Evolutionary conservation across 1,140 invertebrate species (phyloP), one percentile per base, ranked within the genome.

Genomic region (Drosophila subpulchrella): DNA sequence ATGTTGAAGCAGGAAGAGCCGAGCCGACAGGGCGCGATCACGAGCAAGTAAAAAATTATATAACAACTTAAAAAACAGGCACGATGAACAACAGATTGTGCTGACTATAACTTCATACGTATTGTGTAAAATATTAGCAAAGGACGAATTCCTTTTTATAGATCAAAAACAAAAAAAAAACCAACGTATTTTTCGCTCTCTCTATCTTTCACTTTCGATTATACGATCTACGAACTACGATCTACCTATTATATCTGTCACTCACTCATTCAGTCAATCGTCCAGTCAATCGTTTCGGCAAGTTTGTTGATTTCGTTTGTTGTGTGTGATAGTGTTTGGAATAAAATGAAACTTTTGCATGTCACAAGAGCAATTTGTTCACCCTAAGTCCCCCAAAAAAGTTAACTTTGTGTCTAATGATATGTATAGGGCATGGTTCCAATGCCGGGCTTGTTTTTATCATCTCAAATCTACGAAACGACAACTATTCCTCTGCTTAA

Each of bases 21-120:
- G 63, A 63, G 85, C 85, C 90, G 90, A 90, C 90, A 91, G 90
- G 90, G 90, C 90, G 90, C 89, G 89, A 90, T 82, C 73, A 81
- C 72, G 60, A 81, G 72, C 78, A 81, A 53, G 62, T 44, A 75
- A 62, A 48, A 62, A 61, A 66, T 71, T 56, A 80, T 39, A 55
- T 34, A 66, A 60, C 24, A 67, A 75, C 73, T 56, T 27, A 46
- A 58, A 54, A n/a, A 54, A n/a, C 15, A 46, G 42, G 75, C 83
- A 88, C 75, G 47, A 74, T 50, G 38, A 86, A 82, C 50, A 86
- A 72, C 78, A 55, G 47, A 24, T 44, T 63, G 82, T 85, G 83
- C 83, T 62, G 47, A 38, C 50, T 50, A 63, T 47, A 77, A 65
- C 75, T 78, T 78, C 75, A 81, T 85, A 85, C 66, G 71, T 75